Evolutionary conservation across 2,113 vertebrate genomes (phyloP).

Genomic region (Ailuropoda melanoleuca): DNA sequence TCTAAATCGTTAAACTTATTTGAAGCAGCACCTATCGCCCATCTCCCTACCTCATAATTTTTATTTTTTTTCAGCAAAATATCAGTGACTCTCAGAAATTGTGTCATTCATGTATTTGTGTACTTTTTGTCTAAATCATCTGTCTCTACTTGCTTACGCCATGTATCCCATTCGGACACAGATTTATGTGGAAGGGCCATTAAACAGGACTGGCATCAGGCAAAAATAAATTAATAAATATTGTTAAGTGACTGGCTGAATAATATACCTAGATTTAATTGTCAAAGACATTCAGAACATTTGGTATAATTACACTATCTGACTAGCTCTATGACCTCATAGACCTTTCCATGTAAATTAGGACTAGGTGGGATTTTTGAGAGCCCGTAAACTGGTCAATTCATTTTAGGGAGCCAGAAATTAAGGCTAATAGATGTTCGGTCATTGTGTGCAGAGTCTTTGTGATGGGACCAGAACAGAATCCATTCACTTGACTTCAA

Average conservation of each 20-base stretch:
- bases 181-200: no score
- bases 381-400: no score
- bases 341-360: not conserved
- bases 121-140: not conserved
- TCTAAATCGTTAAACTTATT: not conserved
- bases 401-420: not conserved
- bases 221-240: not conserved
- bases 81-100: not conserved
- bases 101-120: not conserved
- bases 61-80: not conserved
- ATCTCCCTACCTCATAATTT: not conserved
- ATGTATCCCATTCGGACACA: accelerated
- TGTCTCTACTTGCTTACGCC: not conserved
- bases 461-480: not conserved
- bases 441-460: not conserved
- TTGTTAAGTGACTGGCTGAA: not conserved
- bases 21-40: not conserved
- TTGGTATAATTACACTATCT: not conserved
- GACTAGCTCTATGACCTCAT: not conserved
- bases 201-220: not conserved
- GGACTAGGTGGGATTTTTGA: not conserved
- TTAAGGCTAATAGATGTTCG: not conserved
- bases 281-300: not conserved
- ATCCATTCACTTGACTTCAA: not conserved
- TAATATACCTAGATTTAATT: not conserved